Evolutionary conservation across 2,888 invertebrate genomes (phyloP), one percentile per base, ranked within the genome.

Genomic region (Antitype chi): DNA sequence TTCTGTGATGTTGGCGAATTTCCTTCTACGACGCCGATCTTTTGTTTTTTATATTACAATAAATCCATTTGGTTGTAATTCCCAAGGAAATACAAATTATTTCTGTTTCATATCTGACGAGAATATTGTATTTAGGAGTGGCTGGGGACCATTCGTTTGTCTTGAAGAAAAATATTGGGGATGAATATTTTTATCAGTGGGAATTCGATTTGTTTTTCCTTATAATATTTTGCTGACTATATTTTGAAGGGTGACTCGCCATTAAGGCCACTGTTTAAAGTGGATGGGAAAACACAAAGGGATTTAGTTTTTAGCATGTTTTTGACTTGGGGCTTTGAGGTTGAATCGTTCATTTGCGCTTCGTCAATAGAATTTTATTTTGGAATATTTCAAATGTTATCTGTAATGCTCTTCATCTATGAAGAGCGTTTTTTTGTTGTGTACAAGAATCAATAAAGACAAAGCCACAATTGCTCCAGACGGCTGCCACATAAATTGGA

Each of bases 1-100:
- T 80, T 84, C 69, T 82, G 80, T 81, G 80, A 86, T 86, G 87
- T 88, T 86, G 82, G 63, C 59, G 77, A 83, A 85, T 87, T 88
- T 90, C 86, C 86, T 74, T 64, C 43, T 53, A 70, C 66, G 74
- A 64, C 79, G 69, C 73, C 70, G 71, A 85, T 78, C 80, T 87
- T 86, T 85, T 85, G 80, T 83, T 89, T 87, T 81, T 81, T 72
- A 75, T 85, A 84, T 87, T 84, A 87, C 85, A 87, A 81, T 85
- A 84, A 88, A 89, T 86, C 83, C 81, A 85, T 87, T 89, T 78
- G 76, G 69, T 75, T 84, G 87, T 88, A 82, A 86, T 87, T 87
- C 81, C 75, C 85, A 73, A 77, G 85, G 85, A 89, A 86, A 88
- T 82, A 87, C 80, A 88, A 89, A 88, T 83, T 85, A 87, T 89